Evolutionary conservation across 2,888 invertebrate species (phyloP).

Genomic region (Cheilosia grossa): DNA sequence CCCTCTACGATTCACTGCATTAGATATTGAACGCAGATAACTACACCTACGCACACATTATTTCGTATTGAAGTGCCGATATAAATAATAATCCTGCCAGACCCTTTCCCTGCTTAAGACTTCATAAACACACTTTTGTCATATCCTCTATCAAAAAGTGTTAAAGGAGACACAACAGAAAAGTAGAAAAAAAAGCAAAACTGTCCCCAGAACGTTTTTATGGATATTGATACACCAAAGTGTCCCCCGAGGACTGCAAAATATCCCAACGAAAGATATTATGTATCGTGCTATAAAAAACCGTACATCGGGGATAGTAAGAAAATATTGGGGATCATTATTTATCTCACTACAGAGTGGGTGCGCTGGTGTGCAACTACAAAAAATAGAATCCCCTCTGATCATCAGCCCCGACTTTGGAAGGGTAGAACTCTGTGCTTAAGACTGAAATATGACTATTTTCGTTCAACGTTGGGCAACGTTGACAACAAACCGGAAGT

Average conservation of each 20-base stretch:
- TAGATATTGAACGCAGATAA: not conserved
- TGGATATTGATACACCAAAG: slow-evolving; percentile 43
- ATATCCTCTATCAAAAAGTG: slow-evolving; percentile 30
- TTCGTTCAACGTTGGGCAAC: not conserved
- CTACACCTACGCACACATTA: not conserved
- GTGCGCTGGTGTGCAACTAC: not conserved
- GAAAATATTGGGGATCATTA: slow-evolving; percentile 45
- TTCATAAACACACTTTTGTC: slow-evolving; percentile 27
- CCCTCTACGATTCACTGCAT: not conserved
- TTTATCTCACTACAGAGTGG: slow-evolving; percentile 24
- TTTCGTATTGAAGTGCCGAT: slow-evolving; percentile 5
- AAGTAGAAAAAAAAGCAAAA: slow-evolving; percentile 1
- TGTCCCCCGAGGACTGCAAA: slow-evolving; percentile 43
- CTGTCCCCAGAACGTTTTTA: slow-evolving; percentile 14
- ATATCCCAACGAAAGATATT: slow-evolving; percentile 5
- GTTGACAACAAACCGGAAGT: slow-evolving; percentile 48
- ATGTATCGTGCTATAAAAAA: slow-evolving; percentile 19
- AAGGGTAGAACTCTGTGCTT: not conserved
- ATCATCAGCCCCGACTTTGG: slow-evolving; percentile 5
- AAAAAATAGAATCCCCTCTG: not conserved
- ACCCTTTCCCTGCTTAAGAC: slow-evolving; percentile 29
- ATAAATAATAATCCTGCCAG: slow-evolving; percentile 39
- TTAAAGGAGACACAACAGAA: not conserved
- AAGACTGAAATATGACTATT: slow-evolving; percentile 45
- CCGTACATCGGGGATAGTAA: not conserved